Percentiles rank a stretch among this genome's conserved stretches.
These are phyloP conservation scores for Echeneis naucrates DNA, from an alignment of 2,797 vertebrate genomes.

Conservation along the genomic window DNA sequence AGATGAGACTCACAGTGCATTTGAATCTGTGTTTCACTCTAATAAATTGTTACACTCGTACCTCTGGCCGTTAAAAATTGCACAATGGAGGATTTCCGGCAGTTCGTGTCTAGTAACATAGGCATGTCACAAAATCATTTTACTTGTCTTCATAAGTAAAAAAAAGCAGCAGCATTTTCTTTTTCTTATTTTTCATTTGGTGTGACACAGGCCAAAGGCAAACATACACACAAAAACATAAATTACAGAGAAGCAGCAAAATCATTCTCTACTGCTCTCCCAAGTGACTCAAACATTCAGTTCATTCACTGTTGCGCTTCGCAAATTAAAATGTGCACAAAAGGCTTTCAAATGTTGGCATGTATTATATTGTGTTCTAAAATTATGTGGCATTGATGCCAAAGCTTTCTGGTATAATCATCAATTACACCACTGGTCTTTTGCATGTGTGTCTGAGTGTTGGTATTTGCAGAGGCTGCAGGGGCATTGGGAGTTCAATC, in stretches of 20 bases:
- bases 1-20: background rate
- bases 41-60: background rate
- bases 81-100: constrained; percentile 1
- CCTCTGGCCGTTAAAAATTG: background rate
- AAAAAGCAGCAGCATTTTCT: constrained; percentile 44
- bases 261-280: constrained; percentile 65
- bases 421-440: constrained; percentile 58
- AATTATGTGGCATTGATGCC: constrained; percentile 64
- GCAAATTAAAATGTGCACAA: constrained; percentile 67
- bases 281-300: constrained; percentile 69
- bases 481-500: constrained; percentile 39
- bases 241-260: constrained; percentile 72
- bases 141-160: constrained; percentile 40
- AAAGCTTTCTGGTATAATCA: constrained; percentile 65
- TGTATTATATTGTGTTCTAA: constrained; percentile 58
- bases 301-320: constrained; percentile 59
- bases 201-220: constrained; percentile 46
- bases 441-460: constrained; percentile 42
- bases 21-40: background rate
- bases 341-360: constrained; percentile 55
- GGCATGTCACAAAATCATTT: constrained; percentile 60
- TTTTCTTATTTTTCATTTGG: constrained; percentile 32
- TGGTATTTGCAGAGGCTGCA: constrained; percentile 36
- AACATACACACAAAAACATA: constrained; percentile 51
- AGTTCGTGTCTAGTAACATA: constrained; percentile 23